These are phyloP conservation scores for Bos javanicus DNA, from an alignment of 2,113 vertebrate species.

Conservation along the genomic window DNA sequence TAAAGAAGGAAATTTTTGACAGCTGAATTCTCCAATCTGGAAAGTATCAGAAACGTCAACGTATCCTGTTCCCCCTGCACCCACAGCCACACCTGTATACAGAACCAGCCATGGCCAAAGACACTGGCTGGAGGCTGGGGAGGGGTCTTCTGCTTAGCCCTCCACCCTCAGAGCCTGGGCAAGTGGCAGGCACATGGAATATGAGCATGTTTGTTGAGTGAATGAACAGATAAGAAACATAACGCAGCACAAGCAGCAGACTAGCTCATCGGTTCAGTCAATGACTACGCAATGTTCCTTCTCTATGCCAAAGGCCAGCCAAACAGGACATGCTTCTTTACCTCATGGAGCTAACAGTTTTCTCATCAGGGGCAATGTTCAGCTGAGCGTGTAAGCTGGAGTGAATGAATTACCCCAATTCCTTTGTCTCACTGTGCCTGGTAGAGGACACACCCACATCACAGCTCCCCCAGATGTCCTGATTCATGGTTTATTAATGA, in stretches of 20 bases:
- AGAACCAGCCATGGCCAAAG: background rate
- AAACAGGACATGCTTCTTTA: fast-evolving
- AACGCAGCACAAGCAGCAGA: background rate
- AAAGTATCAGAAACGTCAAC: fast-evolving
- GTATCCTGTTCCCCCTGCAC: fast-evolving
- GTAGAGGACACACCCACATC: fast-evolving
- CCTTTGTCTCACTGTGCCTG: fast-evolving
- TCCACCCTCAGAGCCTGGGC: background rate
- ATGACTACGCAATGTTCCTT: fast-evolving
- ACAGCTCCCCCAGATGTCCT: fast-evolving
- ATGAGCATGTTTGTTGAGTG: fast-evolving
- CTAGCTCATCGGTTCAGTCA: too few relatives aligned
- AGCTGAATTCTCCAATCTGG: background rate
- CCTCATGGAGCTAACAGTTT: background rate
- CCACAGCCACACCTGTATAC: fast-evolving
- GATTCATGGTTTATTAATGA: background rate
- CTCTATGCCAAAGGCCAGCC: fast-evolving
- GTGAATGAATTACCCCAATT: fast-evolving
- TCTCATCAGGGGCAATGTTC: background rate
- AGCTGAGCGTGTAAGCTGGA: fast-evolving
- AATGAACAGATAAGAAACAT: background rate
- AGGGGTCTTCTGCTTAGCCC: background rate
- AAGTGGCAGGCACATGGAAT: background rate
- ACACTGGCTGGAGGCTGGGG: fast-evolving
- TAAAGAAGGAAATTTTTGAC: fast-evolving